Base-by-base conservation (phyloP, 1,140 invertebrate species). In the Rhynchophorus ferrugineus region DNA sequence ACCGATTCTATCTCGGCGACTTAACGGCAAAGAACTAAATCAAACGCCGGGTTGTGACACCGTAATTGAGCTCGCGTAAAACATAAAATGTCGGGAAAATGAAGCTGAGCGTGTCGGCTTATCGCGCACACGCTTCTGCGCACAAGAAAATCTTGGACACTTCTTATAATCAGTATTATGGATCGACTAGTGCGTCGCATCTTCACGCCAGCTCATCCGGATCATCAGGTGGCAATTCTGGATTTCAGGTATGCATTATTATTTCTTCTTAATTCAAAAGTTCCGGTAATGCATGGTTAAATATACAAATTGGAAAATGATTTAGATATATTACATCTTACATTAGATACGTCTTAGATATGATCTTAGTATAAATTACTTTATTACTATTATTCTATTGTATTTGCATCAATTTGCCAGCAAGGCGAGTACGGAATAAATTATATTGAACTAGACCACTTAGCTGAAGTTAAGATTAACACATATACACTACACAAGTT, bases 21-120 rank as follows among this genome's bases (percentile, higher is more conserved):
- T n/a, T n/a, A n/a, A n/a, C n/a, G n/a, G n/a, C n/a, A n/a, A n/a
- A n/a, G n/a, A n/a, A n/a, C n/a, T n/a, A n/a, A n/a, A n/a, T n/a
- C n/a, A n/a, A n/a, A n/a, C n/a, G n/a, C n/a, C n/a, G 49, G 17
- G 6, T 37, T 16, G 53, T 46, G 16, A 42, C 13, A n/a, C n/a
- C n/a, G 43, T 20, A 34, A 45, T 16, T 35, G n/a, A 42, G 36
- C n/a, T n/a, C n/a, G n/a, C n/a, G n/a, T n/a, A n/a, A n/a, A n/a
- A 24, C 46, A 45, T 19, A 51, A 35, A 44, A 58, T 58, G 52
- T 41, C 21, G 44, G 37, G 17, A 59, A 53, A 47, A 88, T 88
- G 85, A 88, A 88, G 78, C 74, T 87, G 66, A 86, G 84, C 70
- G 85, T 88, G 64, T 87, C 84, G 61, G 85, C 85, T 66, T 88